A percentile compares a stretch with the other conserved stretches of the same genome.
Evolutionary conservation across 2,797 vertebrate species (phyloP).

Genomic region (Okamejei kenojei): DNA sequence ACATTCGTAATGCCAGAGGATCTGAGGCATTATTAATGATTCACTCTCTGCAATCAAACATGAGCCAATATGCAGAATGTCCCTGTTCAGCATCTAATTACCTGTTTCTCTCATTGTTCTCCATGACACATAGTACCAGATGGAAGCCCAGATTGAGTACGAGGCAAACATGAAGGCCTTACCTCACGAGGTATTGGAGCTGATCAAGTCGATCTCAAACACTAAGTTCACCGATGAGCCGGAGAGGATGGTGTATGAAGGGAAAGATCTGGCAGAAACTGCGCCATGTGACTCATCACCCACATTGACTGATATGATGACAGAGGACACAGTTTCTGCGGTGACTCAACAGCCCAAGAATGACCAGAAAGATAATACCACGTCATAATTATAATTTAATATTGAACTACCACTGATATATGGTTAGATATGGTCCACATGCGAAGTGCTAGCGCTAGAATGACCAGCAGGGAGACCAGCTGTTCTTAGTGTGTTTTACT

Average conservation of each 20-base stretch:
- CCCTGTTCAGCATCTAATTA: not conserved
- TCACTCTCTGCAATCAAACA: not conserved
- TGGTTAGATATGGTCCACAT: not conserved
- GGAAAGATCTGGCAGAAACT: conserved; percentile 45
- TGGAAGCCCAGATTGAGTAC: conserved; percentile 64
- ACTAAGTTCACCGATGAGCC: conserved; percentile 59
- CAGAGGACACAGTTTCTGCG: not conserved
- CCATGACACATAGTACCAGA: conserved; percentile 65
- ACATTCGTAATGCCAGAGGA: not conserved
- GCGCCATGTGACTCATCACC: conserved; percentile 50
- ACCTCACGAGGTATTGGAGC: conserved; percentile 60
- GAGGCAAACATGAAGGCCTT: conserved; percentile 64
- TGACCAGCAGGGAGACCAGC: not conserved
- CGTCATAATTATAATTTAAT: not conserved
- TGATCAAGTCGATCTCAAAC: conserved; percentile 61
- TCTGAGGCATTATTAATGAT: not conserved
- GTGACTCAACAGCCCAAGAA: not conserved
- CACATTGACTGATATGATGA: not conserved
- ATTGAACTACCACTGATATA: not conserved
- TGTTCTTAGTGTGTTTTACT: not conserved
- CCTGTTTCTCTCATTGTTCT: conserved; percentile 40
- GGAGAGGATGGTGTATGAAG: conserved; percentile 47
- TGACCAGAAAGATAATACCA: not conserved
- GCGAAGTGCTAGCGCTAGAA: not conserved
- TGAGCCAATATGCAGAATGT: not conserved